These are phyloP conservation scores for Colaptes auratus DNA, from an alignment of 2,113 vertebrate species.

Conservation along the genomic window DNA sequence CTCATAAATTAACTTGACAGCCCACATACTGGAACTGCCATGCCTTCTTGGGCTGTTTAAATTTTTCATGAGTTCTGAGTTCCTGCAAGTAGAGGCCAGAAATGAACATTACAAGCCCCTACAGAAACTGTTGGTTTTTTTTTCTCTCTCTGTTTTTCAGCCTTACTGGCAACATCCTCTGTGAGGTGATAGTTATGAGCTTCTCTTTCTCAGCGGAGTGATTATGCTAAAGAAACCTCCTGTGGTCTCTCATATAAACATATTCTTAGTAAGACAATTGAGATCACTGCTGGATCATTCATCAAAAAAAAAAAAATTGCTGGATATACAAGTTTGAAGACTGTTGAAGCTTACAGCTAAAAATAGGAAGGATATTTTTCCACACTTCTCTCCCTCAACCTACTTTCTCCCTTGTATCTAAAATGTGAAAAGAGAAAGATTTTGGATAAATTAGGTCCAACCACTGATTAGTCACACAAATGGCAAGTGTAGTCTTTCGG, in stretches of 20 bases:
- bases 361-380: neutral
- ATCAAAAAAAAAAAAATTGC: neutral
- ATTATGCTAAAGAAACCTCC: conserved; percentile 60
- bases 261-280: neutral
- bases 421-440: neutral
- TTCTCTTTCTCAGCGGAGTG: conserved; percentile 39
- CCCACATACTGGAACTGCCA: neutral
- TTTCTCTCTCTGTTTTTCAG: conserved; percentile 54
- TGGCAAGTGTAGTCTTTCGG: neutral
- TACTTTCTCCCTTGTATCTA: neutral
- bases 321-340: neutral
- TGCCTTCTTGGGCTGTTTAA: conserved; percentile 23
- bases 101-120: conserved; percentile 13
- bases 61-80: conserved; percentile 54
- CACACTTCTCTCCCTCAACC: neutral
- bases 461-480: neutral
- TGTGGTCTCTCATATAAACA: neutral
- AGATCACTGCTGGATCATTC: conserved; percentile 16
- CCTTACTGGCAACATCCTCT: neutral
- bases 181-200: neutral
- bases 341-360: conserved; percentile 1
- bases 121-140: conserved; percentile 16
- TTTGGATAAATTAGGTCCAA: neutral
- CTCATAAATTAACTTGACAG: conserved; percentile 78
- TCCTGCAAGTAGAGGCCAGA: neutral